A percentile compares a stretch with the other conserved stretches of the same genome.
phyloP scores from a whole-genome alignment of 2,888 invertebrate species.

The Taenaris catops region DNA sequence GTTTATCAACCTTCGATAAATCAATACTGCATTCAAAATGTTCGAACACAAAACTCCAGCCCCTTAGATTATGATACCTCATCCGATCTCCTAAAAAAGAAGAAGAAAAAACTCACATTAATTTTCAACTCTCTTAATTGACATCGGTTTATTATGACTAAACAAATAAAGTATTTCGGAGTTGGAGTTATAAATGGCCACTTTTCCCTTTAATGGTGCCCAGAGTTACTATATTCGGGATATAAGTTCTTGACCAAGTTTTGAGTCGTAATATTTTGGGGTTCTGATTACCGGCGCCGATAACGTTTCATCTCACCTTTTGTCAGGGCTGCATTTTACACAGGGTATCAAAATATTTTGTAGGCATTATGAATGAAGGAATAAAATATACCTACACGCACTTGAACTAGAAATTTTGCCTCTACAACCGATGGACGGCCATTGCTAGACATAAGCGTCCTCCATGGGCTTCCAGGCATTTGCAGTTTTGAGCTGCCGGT shows the following conservation, averaged over 20 bases:
- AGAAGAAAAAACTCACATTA: conserved; percentile 40
- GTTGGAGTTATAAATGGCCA: conserved; percentile 61
- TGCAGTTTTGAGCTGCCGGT: too few relatives aligned
- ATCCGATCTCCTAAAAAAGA: too few relatives aligned
- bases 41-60: conserved; percentile 21
- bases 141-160: conserved; percentile 67
- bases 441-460: too few relatives aligned
- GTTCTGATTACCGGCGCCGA: conserved; percentile 74
- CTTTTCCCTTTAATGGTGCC: conserved; percentile 63
- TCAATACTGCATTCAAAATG: conserved; percentile 23
- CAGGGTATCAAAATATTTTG: too few relatives aligned
- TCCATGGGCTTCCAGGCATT: too few relatives aligned
- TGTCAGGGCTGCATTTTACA: conserved; percentile 47
- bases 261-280: conserved; percentile 79
- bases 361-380: too few relatives aligned
- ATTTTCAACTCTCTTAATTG: conserved; percentile 61
- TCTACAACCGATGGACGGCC: too few relatives aligned
- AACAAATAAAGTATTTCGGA: conserved; percentile 66
- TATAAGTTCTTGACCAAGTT: conserved; percentile 75
- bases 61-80: conserved; percentile 29
- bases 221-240: conserved; percentile 61
- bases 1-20: conserved; percentile 20
- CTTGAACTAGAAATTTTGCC: too few relatives aligned
- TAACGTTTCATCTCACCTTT: conserved; percentile 75
- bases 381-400: too few relatives aligned